Evolutionary conservation across 2,888 invertebrate genomes (phyloP), one percentile per base, ranked within the genome.

Genomic region (Drosophila fulvimacula): DNA sequence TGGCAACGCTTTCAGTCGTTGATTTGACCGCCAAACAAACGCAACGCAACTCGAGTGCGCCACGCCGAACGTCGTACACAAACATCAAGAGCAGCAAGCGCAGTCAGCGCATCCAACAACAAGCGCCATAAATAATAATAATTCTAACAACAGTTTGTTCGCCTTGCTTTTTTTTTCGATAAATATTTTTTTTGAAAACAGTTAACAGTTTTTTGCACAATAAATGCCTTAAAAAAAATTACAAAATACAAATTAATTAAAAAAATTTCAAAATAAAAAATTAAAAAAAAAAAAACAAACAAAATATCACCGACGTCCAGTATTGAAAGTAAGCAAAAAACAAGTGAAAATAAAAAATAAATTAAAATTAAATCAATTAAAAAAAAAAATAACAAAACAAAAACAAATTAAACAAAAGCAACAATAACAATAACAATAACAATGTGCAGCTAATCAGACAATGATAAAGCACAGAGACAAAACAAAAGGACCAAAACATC

Each of bases 21-120:
- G 77, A 89, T 91, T 88, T 87, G 90, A 89, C 88, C 91, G 91
- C 90, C 90, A 88, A 88, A 83, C 82, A 87, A 75, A 87, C 90
- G 86, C 88, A 89, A 86, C 91, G 87, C 80, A 70, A 75, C 64
- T 52, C 87, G 88, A 86, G 90, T 82, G 88, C 82, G 73, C 70
- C 60, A 44, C 75, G 57, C 41, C 21, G 30, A 64, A 36, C 52
- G 56, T 41, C 52, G 56, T 41, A 65, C 56, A 61, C 74, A 74
- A 61, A 69, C 64, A 71, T 67, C 69, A 69, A 67, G 44, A 67
- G 60, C 57, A 69, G 55, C 62, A 70, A 71, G 34, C 56, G 68
- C 57, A 73, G 52, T 59, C 32, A 32, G 17, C 62, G 51, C 68
- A 81, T 66, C 53, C 34, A 66, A 69, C 63, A 67, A 66, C 42